These are phyloP conservation scores for Mus spicilegus DNA, from an alignment of 2,113 vertebrate genomes.

Conservation along the genomic window DNA sequence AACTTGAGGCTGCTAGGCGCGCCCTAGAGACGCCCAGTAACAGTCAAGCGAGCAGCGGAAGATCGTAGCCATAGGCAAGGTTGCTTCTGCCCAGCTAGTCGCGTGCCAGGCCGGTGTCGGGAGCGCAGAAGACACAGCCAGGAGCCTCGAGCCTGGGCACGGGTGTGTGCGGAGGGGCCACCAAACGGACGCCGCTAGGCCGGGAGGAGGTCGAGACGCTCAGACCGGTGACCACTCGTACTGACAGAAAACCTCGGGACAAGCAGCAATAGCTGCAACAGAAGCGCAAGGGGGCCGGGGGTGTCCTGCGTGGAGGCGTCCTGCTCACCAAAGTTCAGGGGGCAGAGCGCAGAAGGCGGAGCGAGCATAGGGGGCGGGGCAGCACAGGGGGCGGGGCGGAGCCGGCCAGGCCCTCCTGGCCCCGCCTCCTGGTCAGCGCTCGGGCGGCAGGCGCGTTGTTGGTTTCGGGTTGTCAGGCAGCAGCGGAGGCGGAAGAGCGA, in stretches of 20 bases:
- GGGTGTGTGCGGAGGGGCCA: not conserved
- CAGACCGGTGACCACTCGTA: not conserved
- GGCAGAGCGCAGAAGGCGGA: not conserved
- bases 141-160: not conserved
- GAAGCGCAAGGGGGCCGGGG: not conserved
- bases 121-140: not conserved
- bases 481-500: not conserved
- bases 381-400: constrained; percentile 34
- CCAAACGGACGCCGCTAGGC: constrained; percentile 20
- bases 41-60: not conserved
- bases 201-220: not conserved
- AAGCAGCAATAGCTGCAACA: not conserved
- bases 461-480: constrained; percentile 83
- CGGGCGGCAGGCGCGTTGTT: constrained; percentile 68
- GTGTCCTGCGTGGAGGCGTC: not conserved
- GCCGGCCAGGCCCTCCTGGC: constrained; percentile 31
- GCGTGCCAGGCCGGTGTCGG: not conserved
- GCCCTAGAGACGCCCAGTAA: not conserved
- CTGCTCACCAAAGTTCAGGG: not conserved
- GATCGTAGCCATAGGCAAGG: no score
- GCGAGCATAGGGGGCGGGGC: not conserved
- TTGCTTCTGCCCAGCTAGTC: not conserved
- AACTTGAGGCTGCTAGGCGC: not conserved
- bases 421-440: constrained; percentile 70
- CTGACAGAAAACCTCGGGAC: not conserved